A percentile compares a stretch with the other conserved stretches of the same genome.
Conservation (phyloP, 2,888 invertebrate species). For the Orthonevra nobilis region DNA sequence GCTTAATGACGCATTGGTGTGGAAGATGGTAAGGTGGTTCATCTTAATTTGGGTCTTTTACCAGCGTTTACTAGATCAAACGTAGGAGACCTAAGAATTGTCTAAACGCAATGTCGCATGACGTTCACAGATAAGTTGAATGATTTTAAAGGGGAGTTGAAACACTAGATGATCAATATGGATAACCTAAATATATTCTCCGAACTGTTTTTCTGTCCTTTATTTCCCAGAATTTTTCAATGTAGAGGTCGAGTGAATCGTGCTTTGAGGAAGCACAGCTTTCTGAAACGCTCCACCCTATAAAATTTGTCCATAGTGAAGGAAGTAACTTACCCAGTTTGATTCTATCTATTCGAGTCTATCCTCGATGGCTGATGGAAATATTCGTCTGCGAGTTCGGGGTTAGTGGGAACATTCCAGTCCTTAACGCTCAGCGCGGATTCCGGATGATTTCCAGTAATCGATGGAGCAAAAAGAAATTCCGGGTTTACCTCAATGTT, state of each 20-base stretch:
- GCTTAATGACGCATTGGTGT: not conserved
- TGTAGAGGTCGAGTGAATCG: not conserved
- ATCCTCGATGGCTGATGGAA: not conserved
- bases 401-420: not conserved
- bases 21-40: not conserved
- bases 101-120: not conserved
- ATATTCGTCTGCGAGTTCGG: not conserved
- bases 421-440: not conserved
- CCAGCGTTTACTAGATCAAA: too few species aligned
- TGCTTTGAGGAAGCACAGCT: not conserved
- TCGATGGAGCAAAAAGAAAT: not conserved
- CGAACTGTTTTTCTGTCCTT: too few species aligned
- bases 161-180: too few species aligned
- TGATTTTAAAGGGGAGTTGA: too few species aligned
- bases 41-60: not conserved
- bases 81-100: not conserved
- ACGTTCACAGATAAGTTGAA: too few species aligned
- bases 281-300: not conserved
- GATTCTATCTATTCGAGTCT: not conserved
- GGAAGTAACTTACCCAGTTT: not conserved
- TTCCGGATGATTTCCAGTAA: not conserved
- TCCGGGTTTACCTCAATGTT: too few species aligned
- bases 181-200: too few species aligned
- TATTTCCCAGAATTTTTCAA: not conserved
- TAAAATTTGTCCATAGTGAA: not conserved